phyloP scores from a whole-genome alignment of 2,113 vertebrate genomes.

The Centropus bengalensis region DNA sequence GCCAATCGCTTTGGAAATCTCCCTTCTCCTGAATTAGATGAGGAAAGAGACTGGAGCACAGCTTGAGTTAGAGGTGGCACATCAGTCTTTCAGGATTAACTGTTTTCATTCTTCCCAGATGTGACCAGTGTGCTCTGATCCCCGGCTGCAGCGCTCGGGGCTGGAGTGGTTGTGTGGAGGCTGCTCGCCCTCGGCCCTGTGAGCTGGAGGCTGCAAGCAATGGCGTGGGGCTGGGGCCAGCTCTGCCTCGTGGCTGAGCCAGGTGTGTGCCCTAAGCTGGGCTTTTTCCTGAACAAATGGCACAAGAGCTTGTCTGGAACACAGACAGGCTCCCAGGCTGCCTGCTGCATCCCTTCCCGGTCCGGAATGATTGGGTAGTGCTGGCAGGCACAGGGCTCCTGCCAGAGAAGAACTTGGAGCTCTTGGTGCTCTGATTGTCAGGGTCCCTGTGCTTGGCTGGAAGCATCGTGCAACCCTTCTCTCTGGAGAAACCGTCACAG shows the following conservation, averaged over 20 bases:
- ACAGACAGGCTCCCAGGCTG: background rate
- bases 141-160: too few species aligned
- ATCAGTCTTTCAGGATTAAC: background rate
- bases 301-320: rapidly evolving
- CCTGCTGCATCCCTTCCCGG: background rate
- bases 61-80: background rate
- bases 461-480: background rate
- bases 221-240: rapidly evolving
- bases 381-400: background rate
- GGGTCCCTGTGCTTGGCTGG: background rate
- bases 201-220: background rate
- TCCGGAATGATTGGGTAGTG: background rate
- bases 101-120: background rate
- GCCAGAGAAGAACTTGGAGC: background rate
- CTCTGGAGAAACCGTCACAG: background rate
- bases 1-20: background rate
- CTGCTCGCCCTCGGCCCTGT: too few species aligned
- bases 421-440: rapidly evolving
- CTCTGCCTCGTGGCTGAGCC: background rate
- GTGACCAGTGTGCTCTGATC: background rate
- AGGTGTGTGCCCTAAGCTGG: background rate
- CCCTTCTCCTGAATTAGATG: background rate
- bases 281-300: background rate
- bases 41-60: background rate
- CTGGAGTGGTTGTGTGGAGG: background rate